phyloP scores from a whole-genome alignment of 1,140 invertebrate genomes.

The Diorhabda carinulata region DNA sequence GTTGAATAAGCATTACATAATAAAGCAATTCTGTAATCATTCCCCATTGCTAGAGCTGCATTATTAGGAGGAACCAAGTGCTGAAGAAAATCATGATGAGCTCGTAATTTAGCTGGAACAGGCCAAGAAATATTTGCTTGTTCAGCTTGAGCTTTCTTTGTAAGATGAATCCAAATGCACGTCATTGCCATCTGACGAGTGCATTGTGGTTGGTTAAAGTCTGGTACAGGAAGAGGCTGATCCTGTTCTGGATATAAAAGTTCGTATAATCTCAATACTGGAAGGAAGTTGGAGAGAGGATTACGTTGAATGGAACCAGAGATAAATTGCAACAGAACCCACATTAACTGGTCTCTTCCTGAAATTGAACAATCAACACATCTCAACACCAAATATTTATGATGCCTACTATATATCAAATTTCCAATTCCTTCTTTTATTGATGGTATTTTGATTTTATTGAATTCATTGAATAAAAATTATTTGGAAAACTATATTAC shows the following conservation, averaged over 20 bases:
- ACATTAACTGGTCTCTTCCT: slow-evolving; percentile 91
- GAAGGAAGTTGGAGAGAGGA: slow-evolving; percentile 83
- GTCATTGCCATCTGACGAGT: slow-evolving; percentile 91
- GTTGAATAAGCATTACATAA: slow-evolving; percentile 94
- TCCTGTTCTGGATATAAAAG: slow-evolving; percentile 90
- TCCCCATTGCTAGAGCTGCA: slow-evolving; percentile 62
- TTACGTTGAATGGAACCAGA: slow-evolving; percentile 95
- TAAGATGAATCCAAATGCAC: slow-evolving; percentile 93
- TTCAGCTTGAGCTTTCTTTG: slow-evolving; percentile 76
- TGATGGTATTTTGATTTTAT: no score
- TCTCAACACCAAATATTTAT: no score
- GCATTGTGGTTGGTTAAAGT: slow-evolving; percentile 78
- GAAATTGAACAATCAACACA: slow-evolving; percentile 54
- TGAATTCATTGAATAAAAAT: no score
- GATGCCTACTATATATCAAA: no score
- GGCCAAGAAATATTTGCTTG: slow-evolving; percentile 51
- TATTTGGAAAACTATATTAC: no score
- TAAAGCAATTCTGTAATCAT: slow-evolving; percentile 85
- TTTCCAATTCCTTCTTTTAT: no score
- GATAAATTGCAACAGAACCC: slow-evolving; percentile 95
- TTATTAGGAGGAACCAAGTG: slow-evolving; percentile 72
- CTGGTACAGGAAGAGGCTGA: slow-evolving; percentile 81
- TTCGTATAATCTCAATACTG: slow-evolving; percentile 88
- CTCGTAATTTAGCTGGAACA: slow-evolving; percentile 77
- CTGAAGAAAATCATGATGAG: slow-evolving; percentile 85